Evolutionary conservation across 2,888 invertebrate species (phyloP), one percentile per base, ranked within the genome.

Genomic region (Cataglyphis albicans): DNA sequence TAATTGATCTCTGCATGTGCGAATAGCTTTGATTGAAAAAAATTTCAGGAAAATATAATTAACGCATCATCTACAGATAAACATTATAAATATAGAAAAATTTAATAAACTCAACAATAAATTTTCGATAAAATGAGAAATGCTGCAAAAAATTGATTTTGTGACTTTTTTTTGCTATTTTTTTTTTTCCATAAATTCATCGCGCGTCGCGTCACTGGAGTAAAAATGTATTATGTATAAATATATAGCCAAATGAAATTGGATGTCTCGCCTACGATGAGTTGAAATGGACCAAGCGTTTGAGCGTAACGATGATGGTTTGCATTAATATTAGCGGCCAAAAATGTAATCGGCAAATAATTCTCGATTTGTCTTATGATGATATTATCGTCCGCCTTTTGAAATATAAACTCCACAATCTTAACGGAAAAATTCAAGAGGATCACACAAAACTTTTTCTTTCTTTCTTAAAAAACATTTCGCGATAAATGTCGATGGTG

Each of bases 201-300:
- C 84, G 59, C 80, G 32, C 35, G 83, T 87, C 76, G 41, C 15
- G 70, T 52, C 63, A 18, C 15, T 55, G 72, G 38, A 83, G 65
- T 78, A 75, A 82, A 87, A 83, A 84, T 70, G 83, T 67, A 70
- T 67, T 57, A 81, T 76, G 83, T 81, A 82, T 75, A 67, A 32
- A 41, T 41, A 9, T 57, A 41, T 59, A n/a, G 35, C 29, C 9
- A 32, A 59, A 78, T 44, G 41, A 68, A 68, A 44, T 78, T 15
- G 32, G 21, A 29, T 55, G 32, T 10, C 41, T 52, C 48, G 68
- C n/a, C 59, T 67, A 70, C 64, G 73, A 83, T 67, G 61, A 88
- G 74, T 84, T 74, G 70, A 61, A 87, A 82, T 63, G 83, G 72
- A 63, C 80, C 63, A 38, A 44, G 21, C 67, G 29, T 48, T 18